These are phyloP conservation scores for Noctilio leporinus DNA, from an alignment of 2,113 vertebrate genomes.

Conservation along the genomic window DNA sequence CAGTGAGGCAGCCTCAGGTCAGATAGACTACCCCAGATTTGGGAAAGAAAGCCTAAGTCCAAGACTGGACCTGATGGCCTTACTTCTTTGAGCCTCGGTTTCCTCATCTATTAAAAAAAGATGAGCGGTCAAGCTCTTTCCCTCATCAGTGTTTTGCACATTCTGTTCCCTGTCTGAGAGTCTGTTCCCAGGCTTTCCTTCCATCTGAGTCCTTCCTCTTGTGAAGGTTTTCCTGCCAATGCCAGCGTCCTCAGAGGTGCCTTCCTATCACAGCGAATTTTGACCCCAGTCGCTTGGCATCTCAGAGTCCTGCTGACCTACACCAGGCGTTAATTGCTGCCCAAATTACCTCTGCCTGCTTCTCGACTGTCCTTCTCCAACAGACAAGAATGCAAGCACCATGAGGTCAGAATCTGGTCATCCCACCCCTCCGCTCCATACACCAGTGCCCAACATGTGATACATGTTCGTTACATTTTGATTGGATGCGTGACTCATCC, in stretches of 20 bases:
- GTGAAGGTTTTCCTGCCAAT: not conserved
- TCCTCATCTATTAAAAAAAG: not conserved
- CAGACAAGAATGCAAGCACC: not conserved
- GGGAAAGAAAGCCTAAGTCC: not conserved
- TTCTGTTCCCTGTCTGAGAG: not conserved
- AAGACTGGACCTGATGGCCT: not conserved
- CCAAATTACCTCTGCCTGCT: not conserved
- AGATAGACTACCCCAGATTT: not conserved
- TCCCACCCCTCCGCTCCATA: fast-evolving
- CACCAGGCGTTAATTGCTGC: not conserved
- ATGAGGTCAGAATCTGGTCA: not conserved
- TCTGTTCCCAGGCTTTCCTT: not conserved
- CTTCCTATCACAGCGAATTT: not conserved
- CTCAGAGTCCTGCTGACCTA: not conserved
- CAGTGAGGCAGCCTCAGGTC: not conserved
- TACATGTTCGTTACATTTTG: not conserved
- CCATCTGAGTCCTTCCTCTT: not conserved
- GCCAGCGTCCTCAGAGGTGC: not conserved
- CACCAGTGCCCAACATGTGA: fast-evolving
- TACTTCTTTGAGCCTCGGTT: not conserved
- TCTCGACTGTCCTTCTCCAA: too few relatives aligned
- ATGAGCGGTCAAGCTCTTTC: not conserved
- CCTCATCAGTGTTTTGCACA: not conserved
- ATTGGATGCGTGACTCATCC: not conserved
- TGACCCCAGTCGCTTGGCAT: not conserved